These are phyloP conservation scores for Pluvialis apricaria DNA, from an alignment of 2,113 vertebrate genomes.

Conservation along the genomic window DNA sequence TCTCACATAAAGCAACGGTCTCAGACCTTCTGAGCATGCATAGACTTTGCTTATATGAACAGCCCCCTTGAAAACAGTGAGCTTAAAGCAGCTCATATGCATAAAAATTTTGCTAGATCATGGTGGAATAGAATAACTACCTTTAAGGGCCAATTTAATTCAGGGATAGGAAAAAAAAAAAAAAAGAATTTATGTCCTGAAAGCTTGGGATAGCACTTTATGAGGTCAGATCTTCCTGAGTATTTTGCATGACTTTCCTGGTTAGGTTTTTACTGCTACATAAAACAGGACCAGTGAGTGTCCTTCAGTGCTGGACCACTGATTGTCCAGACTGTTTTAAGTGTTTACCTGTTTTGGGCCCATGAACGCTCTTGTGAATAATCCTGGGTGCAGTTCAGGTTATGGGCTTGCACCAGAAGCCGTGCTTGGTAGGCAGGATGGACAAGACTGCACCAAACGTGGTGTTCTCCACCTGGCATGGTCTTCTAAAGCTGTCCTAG, in stretches of 20 bases:
- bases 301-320: neutral
- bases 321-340: neutral
- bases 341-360: neutral
- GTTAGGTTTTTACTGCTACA: neutral
- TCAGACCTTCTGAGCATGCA: neutral
- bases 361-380: neutral
- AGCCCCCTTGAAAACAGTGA: neutral
- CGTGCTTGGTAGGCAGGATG: neutral
- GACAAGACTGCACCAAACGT: fast-evolving
- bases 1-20: neutral
- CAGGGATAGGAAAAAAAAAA: neutral
- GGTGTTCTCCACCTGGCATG: fast-evolving
- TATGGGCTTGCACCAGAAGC: neutral
- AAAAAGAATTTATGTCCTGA: neutral
- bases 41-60: neutral
- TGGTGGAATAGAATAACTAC: neutral
- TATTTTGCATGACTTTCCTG: neutral
- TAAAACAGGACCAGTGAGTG: neutral
- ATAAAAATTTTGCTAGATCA: neutral
- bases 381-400: neutral
- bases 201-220: neutral
- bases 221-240: neutral
- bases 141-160: neutral
- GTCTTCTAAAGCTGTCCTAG: neutral
- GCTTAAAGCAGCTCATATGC: neutral